Evolutionary conservation across 2,888 invertebrate genomes (phyloP), one percentile per base, ranked within the genome.

Genomic region (Cryptus viduatorius): DNA sequence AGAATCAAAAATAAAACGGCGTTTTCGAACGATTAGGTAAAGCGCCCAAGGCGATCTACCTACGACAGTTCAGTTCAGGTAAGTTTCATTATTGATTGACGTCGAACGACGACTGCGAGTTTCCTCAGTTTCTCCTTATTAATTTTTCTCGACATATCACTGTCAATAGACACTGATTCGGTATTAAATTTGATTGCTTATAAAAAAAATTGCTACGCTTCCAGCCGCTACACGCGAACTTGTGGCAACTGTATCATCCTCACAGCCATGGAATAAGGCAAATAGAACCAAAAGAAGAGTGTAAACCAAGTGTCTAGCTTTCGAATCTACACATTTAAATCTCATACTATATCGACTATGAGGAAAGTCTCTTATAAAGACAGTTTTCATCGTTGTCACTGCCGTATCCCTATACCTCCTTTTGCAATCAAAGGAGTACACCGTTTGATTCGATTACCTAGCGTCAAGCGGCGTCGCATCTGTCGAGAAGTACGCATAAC

Each of bases 401-500:
- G 12, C 24, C 19, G 19, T 56, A 10, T 24, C 7, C 19, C 19
- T 24, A 24, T 24, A 1, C 24, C 24, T n/a, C 19, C 19, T 10
- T 8, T 56, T 3, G 56, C 56, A 56, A 56, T 56, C 56, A 56
- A 56, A 56, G 56, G 56, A 24, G 24, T 37, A 37, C 5, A 5
- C 5, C 37, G 37, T 56, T 12, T 56, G 24, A 56, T 56, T 56
- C 56, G 56, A 56, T 56, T 56, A 19, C 24, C 37, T 12, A 4
- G 56, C 56, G 56, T 56, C 56, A 19, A 56, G 19, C 56, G 56
- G 56, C 19, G 5, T 37, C 10, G 56, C 19, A 56, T 56, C 24
- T 56, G 19, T 24, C 56, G 56, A 24, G 56, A 56, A 56, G 56
- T 56, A 24, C 24, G 19, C 24, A 37, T 37, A 56, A 56, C 56